Evolutionary conservation across 2,113 vertebrate species (phyloP), one percentile per base, ranked within the genome.

Genomic region (Cyprinodon tularosa): DNA sequence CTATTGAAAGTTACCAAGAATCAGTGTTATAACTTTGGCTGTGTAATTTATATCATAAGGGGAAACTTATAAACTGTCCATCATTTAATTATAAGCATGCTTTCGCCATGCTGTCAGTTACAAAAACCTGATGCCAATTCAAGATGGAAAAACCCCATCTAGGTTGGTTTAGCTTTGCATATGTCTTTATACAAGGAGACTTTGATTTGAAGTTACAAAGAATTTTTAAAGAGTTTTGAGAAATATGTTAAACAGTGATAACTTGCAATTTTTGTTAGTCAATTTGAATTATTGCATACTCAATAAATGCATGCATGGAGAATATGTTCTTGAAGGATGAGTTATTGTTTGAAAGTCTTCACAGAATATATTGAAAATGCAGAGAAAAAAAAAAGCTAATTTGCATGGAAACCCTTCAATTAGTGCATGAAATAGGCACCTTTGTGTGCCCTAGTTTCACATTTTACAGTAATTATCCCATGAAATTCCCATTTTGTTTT

Each of bases 1-100:
- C 37, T 47, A 77, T 78, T 79, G 37, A 81, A 79, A n/a, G 68
- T 75, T 45, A 68, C 71, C 70, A 80, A 78, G 70, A 82, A 78
- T 71, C 68, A 63, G 63, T 17, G 13, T 11, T 1, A 76, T 67
- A 66, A 62, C 29, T 8, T 5, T 3, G 10, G 3, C 62, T 78
- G 73, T 70, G 47, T 90, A 85, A 85, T 45, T 48, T 17, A 12
- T 69, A 78, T 13, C 74, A 48, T 59, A 81, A 82, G 17, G 80
- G 47, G 61, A 40, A 0, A 45, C 76, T 67, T 36, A 48, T 80
- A 76, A 90, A 80, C 57, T 72, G n/a, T 61, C 67, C 53, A 38
- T 77, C 69, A 38, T 76, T 59, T 72, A 68, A 76, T 70, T 66
- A 61, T 48, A 3, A 36, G 40, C 13, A 15, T 4, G 0, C 42